phyloP scores from a whole-genome alignment of 2,113 vertebrate species.

The Carassius gibelio region DNA sequence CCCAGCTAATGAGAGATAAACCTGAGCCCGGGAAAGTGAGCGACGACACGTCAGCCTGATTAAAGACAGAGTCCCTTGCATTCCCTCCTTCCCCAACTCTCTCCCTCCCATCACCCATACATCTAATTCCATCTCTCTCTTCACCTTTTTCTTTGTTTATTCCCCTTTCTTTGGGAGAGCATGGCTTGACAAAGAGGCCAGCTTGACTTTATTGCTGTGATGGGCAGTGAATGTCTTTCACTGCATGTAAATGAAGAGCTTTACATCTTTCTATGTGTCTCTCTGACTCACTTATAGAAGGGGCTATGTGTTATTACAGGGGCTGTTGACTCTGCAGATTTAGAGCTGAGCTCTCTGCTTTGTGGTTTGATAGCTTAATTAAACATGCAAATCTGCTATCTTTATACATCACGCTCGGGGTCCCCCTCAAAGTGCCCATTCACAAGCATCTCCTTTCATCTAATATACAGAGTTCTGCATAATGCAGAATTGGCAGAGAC shows the following conservation, averaged over 20 bases:
- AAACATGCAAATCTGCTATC: conserved; percentile 81
- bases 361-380: conserved; percentile 81
- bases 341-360: conserved; percentile 74
- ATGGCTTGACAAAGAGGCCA: conserved; percentile 80
- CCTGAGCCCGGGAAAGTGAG: conserved; percentile 71
- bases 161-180: conserved; percentile 62
- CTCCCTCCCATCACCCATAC: conserved; percentile 39
- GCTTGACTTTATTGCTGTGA: conserved; percentile 89
- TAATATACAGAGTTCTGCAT: conserved; percentile 8
- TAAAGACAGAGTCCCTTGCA: conserved; percentile 69
- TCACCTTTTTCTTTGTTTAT: conserved; percentile 38
- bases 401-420: conserved; percentile 71
- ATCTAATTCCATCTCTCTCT: conserved; percentile 46
- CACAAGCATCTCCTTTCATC: conserved; percentile 34
- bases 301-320: conserved; percentile 80
- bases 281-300: conserved; percentile 61
- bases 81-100: neutral
- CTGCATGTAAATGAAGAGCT: conserved; percentile 93
- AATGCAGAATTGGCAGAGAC: neutral
- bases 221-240: conserved; percentile 89
- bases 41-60: conserved; percentile 87
- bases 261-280: conserved; percentile 80
- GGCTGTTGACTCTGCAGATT: conserved; percentile 86
- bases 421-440: neutral
- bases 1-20: conserved; percentile 80